Evolutionary conservation across 2,888 invertebrate genomes (phyloP).

Genomic region (Troides oblongomaculatus): DNA sequence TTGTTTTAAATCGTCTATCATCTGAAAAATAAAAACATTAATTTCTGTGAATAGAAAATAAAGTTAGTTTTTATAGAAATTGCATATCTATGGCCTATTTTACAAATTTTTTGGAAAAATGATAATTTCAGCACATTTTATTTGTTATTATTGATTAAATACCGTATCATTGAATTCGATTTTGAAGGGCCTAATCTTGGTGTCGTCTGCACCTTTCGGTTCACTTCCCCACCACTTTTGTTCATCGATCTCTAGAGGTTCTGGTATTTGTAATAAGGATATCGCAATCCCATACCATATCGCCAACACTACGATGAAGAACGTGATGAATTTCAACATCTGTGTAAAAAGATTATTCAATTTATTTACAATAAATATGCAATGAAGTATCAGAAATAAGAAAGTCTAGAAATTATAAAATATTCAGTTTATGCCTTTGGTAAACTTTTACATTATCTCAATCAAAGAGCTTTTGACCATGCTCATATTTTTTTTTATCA

Average conservation of each 20-base stretch:
- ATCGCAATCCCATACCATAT: conserved; percentile 45
- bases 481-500: neutral
- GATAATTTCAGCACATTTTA: neutral
- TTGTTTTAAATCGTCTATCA: conserved; percentile 79
- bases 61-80: too few species aligned
- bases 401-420: neutral
- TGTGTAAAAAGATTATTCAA: conserved; percentile 43
- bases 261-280: conserved; percentile 43
- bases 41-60: neutral
- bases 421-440: neutral
- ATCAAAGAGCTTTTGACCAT: neutral
- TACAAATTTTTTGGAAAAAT: neutral
- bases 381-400: neutral
- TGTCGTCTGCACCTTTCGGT: conserved; percentile 43
- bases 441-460: neutral
- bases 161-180: conserved; percentile 68
- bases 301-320: conserved; percentile 43
- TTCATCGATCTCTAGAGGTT: conserved; percentile 53
- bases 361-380: neutral
- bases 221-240: conserved; percentile 70
- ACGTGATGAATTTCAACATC: conserved; percentile 51
- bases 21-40: conserved; percentile 55
- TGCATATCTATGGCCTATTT: neutral
- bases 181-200: conserved; percentile 55
- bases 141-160: conserved; percentile 29